phyloP scores from a whole-genome alignment of 2,888 invertebrate species.

The Aelia acuminata region DNA sequence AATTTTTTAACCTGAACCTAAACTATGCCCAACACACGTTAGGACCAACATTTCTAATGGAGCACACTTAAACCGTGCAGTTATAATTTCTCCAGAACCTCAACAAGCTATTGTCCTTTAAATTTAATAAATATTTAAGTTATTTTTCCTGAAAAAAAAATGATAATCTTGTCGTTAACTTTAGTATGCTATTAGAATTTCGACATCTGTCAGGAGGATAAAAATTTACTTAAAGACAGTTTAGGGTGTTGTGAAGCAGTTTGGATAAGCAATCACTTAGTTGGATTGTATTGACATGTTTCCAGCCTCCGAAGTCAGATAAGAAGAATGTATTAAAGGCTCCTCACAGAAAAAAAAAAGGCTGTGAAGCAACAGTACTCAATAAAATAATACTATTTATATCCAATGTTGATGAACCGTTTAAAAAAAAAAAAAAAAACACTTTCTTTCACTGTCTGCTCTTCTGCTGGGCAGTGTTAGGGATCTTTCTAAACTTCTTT shows the following conservation, averaged over 20 bases:
- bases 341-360: background rate
- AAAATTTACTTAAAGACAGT: background rate
- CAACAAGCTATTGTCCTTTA: too few species aligned
- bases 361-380: background rate
- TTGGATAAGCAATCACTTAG: slow-evolving; percentile 28
- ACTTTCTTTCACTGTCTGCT: background rate
- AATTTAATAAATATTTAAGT: too few species aligned
- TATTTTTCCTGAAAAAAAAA: too few species aligned
- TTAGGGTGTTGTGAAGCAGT: background rate
- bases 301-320: background rate
- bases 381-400: background rate
- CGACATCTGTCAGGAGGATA: background rate
- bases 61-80: too few species aligned
- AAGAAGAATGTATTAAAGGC: background rate
- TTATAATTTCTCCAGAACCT: too few species aligned
- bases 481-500: too few species aligned
- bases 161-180: too few species aligned
- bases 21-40: too few species aligned
- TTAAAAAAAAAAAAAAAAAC: background rate
- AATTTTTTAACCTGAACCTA: too few species aligned
- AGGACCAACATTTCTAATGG: too few species aligned
- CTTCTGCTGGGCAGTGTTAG: too few species aligned
- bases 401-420: background rate
- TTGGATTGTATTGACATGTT: background rate
- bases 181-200: background rate